These are phyloP conservation scores for Thalassarche chlororhynchos DNA, from an alignment of 2,113 vertebrate species.

Conservation along the genomic window DNA sequence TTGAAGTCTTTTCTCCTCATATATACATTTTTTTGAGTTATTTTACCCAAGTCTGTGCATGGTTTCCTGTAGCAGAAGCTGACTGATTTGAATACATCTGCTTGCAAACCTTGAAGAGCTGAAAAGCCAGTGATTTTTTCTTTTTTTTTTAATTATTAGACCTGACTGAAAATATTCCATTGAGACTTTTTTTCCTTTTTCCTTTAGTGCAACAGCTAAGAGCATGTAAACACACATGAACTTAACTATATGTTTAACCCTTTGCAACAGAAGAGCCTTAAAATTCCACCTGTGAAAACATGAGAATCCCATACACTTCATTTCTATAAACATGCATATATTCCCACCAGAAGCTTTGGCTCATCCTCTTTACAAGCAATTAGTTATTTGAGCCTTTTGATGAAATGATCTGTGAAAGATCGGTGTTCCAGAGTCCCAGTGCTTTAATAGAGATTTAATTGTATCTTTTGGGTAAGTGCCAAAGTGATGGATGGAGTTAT, in stretches of 20 bases:
- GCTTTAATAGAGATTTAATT: constrained; percentile 30
- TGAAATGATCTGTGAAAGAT: constrained; percentile 15
- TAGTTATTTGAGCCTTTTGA: background rate
- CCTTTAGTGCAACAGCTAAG: background rate
- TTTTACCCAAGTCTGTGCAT: background rate
- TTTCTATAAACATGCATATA: background rate
- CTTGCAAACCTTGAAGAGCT: background rate
- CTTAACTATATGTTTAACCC: background rate
- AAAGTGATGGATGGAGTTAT: constrained; percentile 9
- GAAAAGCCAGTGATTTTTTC: background rate
- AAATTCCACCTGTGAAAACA: background rate
- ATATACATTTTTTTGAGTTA: background rate
- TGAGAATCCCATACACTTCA: background rate
- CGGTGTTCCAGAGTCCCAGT: background rate
- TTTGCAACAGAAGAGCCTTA: background rate
- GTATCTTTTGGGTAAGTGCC: background rate
- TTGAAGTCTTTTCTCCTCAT: background rate
- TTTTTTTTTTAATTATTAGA: background rate
- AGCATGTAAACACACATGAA: background rate
- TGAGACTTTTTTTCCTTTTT: background rate
- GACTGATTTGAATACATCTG: background rate
- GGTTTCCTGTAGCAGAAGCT: background rate
- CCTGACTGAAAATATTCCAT: background rate
- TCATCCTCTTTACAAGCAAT: background rate
- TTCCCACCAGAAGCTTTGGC: background rate